phyloP scores from a whole-genome alignment of 2,113 vertebrate species.

The Ornithorhynchus anatinus region DNA sequence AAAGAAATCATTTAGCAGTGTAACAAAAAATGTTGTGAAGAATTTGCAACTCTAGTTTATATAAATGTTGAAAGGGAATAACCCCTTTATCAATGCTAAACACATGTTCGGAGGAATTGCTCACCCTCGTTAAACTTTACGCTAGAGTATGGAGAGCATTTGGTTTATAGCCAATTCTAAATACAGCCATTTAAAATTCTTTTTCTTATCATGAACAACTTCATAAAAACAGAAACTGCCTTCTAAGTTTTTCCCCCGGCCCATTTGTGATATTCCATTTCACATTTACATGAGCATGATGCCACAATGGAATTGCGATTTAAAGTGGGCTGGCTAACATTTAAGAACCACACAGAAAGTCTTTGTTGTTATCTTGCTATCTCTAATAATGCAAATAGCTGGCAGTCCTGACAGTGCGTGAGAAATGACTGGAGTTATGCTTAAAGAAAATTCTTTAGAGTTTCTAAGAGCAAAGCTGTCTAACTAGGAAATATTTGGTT shows the following conservation, averaged over 20 bases:
- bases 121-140: too few species aligned
- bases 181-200: too few species aligned
- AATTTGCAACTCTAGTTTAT: too few species aligned
- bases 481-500: not conserved
- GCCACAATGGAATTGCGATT: conserved; percentile 32
- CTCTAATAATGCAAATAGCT: conserved; percentile 49
- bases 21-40: too few species aligned
- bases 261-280: not conserved
- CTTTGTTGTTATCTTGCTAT: conserved; percentile 27
- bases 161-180: too few species aligned
- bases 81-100: too few species aligned
- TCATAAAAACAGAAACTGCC: not conserved
- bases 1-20: too few species aligned
- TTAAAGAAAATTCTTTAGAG: not conserved
- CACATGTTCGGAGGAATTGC: too few species aligned
- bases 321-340: conserved; percentile 18
- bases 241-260: not conserved
- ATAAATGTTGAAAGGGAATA: too few species aligned
- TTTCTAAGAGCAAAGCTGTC: not conserved
- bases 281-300: not conserved
- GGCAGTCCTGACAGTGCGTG: not conserved
- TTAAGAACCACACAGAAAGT: not conserved
- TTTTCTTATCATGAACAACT: not conserved
- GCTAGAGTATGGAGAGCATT: too few species aligned
- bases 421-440: conserved; percentile 19